Evolutionary conservation across 2,888 invertebrate species (phyloP).

Genomic region (Orthosia incerta): DNA sequence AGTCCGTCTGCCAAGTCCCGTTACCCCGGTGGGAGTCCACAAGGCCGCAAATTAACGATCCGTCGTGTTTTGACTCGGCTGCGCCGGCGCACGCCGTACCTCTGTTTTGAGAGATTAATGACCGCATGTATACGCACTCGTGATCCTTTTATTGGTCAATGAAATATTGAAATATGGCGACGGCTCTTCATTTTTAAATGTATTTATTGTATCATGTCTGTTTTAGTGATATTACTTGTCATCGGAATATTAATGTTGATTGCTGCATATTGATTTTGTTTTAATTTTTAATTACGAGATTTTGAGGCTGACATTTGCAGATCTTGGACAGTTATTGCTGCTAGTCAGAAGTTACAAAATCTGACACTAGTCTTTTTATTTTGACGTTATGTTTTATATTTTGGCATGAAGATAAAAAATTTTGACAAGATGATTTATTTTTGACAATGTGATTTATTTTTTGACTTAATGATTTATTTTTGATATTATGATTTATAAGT

Average conservation of each 20-base stretch:
- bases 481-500: too few relatives aligned
- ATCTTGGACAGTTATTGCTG: too few relatives aligned
- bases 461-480: too few relatives aligned
- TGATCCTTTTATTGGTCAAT: constrained; percentile 59
- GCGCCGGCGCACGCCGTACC: constrained; percentile 51
- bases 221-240: constrained; percentile 25
- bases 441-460: too few relatives aligned
- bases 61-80: constrained; percentile 51
- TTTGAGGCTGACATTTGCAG: too few relatives aligned
- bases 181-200: constrained; percentile 53
- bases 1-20: constrained; percentile 56
- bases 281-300: neutral
- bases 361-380: too few relatives aligned
- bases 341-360: too few relatives aligned
- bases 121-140: constrained; percentile 32
- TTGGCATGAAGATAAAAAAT: too few relatives aligned
- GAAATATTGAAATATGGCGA: constrained; percentile 58
- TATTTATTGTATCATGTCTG: constrained; percentile 50
- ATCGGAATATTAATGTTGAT: constrained; percentile 19
- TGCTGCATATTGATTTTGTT: neutral
- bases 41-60: constrained; percentile 66
- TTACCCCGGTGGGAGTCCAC: constrained; percentile 66
- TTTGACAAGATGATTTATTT: too few relatives aligned
- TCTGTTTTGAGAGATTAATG: constrained; percentile 52
- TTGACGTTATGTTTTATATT: too few relatives aligned